These are phyloP conservation scores for Acrocephalus kingi DNA, from an alignment of 2,113 vertebrate species.

Conservation along the genomic window DNA sequence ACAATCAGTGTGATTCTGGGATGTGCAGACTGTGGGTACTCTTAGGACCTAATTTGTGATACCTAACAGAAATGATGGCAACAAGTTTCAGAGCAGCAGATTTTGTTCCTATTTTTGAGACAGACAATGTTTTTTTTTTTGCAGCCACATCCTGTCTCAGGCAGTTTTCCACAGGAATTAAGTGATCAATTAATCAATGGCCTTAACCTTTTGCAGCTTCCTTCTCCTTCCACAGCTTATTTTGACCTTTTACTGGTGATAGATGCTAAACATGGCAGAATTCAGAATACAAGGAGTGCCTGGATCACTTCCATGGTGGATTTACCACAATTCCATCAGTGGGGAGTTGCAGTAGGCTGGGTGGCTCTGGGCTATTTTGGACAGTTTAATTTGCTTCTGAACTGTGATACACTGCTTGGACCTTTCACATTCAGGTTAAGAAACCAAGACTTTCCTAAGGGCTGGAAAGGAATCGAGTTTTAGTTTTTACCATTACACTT, in stretches of 20 bases:
- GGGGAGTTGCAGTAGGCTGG: not conserved
- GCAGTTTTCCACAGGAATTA: not conserved
- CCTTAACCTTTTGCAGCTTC: not conserved
- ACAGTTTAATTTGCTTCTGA: not conserved
- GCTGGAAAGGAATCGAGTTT: not conserved
- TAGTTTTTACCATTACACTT: not conserved
- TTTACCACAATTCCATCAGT: not conserved
- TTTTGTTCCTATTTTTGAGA: not conserved
- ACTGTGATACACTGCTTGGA: not conserved
- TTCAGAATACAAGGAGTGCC: not conserved
- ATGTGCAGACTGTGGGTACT: not conserved
- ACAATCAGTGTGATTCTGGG: rapidly evolving
- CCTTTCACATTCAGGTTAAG: not conserved
- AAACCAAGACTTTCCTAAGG: not conserved
- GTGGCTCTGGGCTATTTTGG: not conserved
- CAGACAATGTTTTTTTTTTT: not conserved
- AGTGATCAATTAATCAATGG: not conserved
- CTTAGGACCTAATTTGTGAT: not conserved
- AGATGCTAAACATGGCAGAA: not conserved
- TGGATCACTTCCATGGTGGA: not conserved
- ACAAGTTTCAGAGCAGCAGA: not conserved
- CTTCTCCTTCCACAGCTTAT: not conserved
- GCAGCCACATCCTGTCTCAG: not conserved
- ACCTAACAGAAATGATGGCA: not conserved
- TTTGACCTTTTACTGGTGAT: not conserved